Base-by-base conservation (phyloP, 2,888 invertebrate genomes). In the Steinernema carpocapsae region DNA sequence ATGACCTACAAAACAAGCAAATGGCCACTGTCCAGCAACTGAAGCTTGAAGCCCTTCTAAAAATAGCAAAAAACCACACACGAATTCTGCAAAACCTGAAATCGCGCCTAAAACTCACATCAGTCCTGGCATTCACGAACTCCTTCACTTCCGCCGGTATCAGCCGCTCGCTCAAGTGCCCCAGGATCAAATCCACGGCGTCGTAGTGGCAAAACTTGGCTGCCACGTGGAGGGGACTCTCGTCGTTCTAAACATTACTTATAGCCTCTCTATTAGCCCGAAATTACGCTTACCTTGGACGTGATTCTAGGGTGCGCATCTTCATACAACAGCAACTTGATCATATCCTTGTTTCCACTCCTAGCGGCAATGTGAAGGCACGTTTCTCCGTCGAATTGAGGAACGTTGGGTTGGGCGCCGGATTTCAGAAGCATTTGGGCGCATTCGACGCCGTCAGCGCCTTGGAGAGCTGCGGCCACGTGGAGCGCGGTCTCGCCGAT, bases 351-450 rank as follows among this genome's bases (percentile, higher is more conserved):
- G 88, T 96, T 95, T 0, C 97, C 99, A 85, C 93, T 92, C 82
- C 93, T 92, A 0, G 97, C 94, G 0, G 97, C 95, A 22, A 97
- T 94, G 88, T 99, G 99, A 3, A 97, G 93, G 0, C 97, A 95
- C 0, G 97, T 97, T 90, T 96, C 94, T 0, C 97, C 96, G 88
- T 97, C 90, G 89, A 95, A 94, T 76, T 95, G 96, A 1, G 93
- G 92, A 77, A 96, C 92, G 89, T 99, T 97, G 0, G 97, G 94
- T 76, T 95, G 94, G 10, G 97, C 97, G 0, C 99, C 99, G 1
- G 96, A 96, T 89, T 99, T 99, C 46, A 99, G 90, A 78, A 99
- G 90, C 96, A 99, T 97, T 82, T 97, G 91, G 3, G 96, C 97
- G 89, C 97, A 97, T 85, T 93, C 92, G 87, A 94, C 93, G 2